Base-by-base conservation (phyloP, 2,797 vertebrate species). In the Lycodopsis pacificus region DNA sequence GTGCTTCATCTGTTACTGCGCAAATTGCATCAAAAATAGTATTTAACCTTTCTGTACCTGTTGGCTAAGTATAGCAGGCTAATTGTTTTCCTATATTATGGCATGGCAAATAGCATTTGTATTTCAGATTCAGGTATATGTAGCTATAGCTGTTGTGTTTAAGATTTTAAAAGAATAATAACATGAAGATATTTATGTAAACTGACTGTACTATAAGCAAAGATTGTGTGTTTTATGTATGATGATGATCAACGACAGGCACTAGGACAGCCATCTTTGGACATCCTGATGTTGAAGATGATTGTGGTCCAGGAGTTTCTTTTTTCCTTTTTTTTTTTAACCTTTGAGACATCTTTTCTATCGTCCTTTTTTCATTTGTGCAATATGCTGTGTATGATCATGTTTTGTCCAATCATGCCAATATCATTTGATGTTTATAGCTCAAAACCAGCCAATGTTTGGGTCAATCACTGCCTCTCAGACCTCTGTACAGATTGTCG, bases 11-110 rank as follows among this genome's bases (percentile, higher is more conserved):
- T 96, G 97, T 98, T 97, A 97, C 97, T 93, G 93, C 91, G 90
- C 92, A 94, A 97, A 96, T 97, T 96, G 97, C 98, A 98, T 98
- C 95, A 89, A 89, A 91, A 97, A 92, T 89, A 93, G 89, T 99
- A 98, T 99, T 98, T 99, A 98, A 99, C 97, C 97, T 96, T 98
- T 98, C 97, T 98, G 96, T 98, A 97, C 97, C 98, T 97, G 97
- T 99, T 97, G 92, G 97, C 97, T 98, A 97, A 97, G 97, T 98
- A 97, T 98, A 95, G 94, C 92, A 93, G 91, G 92, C 94, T 95
- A 97, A 97, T 99, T 98, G 97, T 99, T 99, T 99, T 98, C 98
- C 97, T 99, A 97, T 97, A 96, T 97, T 98, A 98, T 96, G 97
- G 98, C 98, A 99, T 99, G 98, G 97, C 97, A 96, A 95, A 98